Conservation (phyloP, 2,888 invertebrate species). For the Acrobasis suavella region DNA sequence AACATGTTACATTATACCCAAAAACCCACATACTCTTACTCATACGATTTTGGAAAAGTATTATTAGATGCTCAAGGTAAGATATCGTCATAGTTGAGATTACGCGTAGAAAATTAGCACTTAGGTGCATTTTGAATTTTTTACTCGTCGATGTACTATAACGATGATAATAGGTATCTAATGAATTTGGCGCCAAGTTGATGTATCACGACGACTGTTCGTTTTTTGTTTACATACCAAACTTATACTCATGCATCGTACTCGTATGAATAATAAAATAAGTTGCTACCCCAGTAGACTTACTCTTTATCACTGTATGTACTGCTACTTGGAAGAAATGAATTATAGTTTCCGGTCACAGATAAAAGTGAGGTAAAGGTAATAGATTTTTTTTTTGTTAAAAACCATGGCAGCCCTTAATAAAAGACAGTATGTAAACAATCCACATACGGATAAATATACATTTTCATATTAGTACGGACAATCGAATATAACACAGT, state of each 20-base stretch:
- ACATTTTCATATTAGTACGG: neutral
- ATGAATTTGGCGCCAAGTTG: constrained; percentile 30
- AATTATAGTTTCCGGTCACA: no score
- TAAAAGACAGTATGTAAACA: neutral
- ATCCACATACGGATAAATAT: neutral
- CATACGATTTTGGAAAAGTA: constrained; percentile 39
- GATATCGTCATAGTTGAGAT: constrained; percentile 58
- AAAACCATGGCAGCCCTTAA: no score
- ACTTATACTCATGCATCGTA: no score
- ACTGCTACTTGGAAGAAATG: no score
- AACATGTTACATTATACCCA: neutral
- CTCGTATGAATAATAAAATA: no score
- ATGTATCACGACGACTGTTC: constrained; percentile 34
- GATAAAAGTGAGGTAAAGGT: no score
- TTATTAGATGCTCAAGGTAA: constrained; percentile 59
- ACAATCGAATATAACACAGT: no score
- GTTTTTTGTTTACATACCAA: neutral
- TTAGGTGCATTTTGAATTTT: constrained; percentile 48
- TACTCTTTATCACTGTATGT: no score
- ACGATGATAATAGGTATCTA: constrained; percentile 21
- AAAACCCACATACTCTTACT: no score
- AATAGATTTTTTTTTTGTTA: no score
- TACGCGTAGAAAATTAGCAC: constrained; percentile 54
- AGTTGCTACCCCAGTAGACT: no score
- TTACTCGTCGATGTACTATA: constrained; percentile 29